Percentiles rank a stretch among this genome's conserved stretches.
Conservation (phyloP, 2,113 vertebrate species). For the Psittacula cyanocephala region DNA sequence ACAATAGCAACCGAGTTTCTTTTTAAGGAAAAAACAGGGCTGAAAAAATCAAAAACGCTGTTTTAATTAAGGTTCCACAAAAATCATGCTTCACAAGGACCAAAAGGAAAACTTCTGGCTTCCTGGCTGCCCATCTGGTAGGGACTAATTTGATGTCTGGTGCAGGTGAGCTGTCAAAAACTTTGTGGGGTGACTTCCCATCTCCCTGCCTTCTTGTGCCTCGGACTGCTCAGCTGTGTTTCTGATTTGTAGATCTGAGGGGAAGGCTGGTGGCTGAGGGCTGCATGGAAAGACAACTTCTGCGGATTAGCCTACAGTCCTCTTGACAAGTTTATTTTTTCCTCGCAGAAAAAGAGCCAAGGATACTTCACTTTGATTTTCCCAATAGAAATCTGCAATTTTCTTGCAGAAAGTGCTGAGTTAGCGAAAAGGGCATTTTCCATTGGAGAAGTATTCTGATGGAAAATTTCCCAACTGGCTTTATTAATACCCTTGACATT, state of each 20-base stretch:
- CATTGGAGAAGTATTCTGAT: conserved; percentile 46
- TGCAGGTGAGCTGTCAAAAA: neutral
- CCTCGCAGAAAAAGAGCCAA: neutral
- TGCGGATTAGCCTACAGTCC: neutral
- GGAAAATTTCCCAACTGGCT: conserved; percentile 54
- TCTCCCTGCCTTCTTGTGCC: neutral
- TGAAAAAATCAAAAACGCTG: neutral
- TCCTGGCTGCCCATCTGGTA: neutral
- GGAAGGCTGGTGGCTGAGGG: neutral
- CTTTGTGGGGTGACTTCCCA: neutral
- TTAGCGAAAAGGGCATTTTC: conserved; percentile 35
- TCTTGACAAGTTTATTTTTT: neutral
- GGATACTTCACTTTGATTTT: conserved; percentile 27
- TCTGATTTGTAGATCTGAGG: neutral
- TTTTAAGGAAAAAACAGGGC: neutral
- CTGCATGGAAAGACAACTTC: neutral
- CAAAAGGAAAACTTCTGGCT: neutral
- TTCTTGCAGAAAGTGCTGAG: conserved; percentile 45
- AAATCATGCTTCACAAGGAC: neutral
- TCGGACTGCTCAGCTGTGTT: neutral
- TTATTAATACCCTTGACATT: conserved; percentile 65
- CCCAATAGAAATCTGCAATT: conserved; percentile 37
- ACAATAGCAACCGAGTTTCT: neutral
- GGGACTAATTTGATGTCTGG: neutral
- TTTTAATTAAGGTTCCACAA: neutral